Base-by-base conservation (phyloP, 2,797 vertebrate genomes). In the Myotis planiceps region DNA sequence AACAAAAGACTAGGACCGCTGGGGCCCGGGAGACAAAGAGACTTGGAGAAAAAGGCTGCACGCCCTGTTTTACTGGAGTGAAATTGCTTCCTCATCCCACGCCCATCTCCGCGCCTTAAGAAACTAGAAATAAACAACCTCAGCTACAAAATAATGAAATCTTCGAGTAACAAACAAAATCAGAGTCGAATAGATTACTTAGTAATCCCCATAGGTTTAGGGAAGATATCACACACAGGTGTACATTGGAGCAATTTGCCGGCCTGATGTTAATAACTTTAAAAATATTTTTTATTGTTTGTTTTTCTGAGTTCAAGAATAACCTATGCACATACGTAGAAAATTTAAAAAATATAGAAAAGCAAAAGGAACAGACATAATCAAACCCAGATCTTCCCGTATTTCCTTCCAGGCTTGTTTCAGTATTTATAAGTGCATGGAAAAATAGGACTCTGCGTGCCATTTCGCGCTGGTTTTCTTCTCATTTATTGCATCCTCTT, bases 21-120 rank as follows among this genome's bases (percentile, higher is more conserved):
- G 47, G 21, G 21, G 47, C 84, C 47, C 2, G 9, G 12, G 47
- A 97, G 88, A 97, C 97, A 96, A 97, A 96, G 97, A 58, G 81
- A 83, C 92, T 0, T 25, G 19, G 0, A 32, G 21, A 27, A 49
- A 75, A 68, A 49, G 32, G 29, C 90, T 51, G 71, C 76, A 34
- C 34, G 63, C 91, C 74, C 65, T 12, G 88, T 29, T 81, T 86
- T 49, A 18, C 45, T 68, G 23, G 34, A n/a, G 60, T 18, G 32
- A 72, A 66, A 14, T 80, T n/a, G 88, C 42, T 78, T 72, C 47
- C 32, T 94, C 37, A 3, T 21, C 47, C 29, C 21, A 15, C 37
- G 45, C 5, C 16, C 29, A 21, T 86, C 60, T 72, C 37, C 37
- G 34, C 9, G 8, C 58, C 45, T 58, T 49, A 58, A 91, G 39